Conservation (phyloP, 2,113 vertebrate genomes). For the Chelonoidis abingdonii region DNA sequence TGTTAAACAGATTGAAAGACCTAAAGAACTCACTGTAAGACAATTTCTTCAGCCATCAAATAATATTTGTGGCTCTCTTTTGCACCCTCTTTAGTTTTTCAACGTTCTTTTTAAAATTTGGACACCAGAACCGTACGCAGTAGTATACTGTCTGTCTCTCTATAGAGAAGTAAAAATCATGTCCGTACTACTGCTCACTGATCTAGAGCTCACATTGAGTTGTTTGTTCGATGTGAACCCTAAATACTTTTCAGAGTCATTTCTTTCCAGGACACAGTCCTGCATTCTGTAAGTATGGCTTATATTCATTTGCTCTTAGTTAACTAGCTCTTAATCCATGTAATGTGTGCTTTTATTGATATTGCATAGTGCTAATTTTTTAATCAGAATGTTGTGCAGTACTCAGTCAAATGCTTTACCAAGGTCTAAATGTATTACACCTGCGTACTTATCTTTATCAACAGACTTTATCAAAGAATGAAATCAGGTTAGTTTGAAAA, state of each 20-base stretch:
- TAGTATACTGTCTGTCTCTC: not conserved
- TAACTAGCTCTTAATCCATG: not conserved
- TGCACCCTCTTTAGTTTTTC: not conserved
- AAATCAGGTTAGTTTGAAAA: no score
- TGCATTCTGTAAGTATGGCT: not conserved
- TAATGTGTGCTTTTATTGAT: not conserved
- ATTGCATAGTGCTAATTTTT: not conserved
- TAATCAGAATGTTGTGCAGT: not conserved
- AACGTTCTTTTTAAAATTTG: not conserved
- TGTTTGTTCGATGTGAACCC: not conserved
- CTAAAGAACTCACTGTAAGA: not conserved
- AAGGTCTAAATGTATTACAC: no score
- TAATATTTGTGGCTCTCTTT: fast-evolving
- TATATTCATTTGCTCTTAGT: not conserved
- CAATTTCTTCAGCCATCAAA: not conserved
- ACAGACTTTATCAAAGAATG: no score
- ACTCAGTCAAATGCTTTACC: not conserved
- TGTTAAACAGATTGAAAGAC: not conserved
- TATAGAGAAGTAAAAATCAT: not conserved
- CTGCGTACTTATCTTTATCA: no score
- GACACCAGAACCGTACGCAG: not conserved
- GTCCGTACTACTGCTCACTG: not conserved
- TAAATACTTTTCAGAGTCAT: not conserved
- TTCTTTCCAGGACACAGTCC: not conserved
- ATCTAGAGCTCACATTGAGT: not conserved